Base-by-base conservation (phyloP, 2,888 invertebrate species). In the Erynnis tages region DNA sequence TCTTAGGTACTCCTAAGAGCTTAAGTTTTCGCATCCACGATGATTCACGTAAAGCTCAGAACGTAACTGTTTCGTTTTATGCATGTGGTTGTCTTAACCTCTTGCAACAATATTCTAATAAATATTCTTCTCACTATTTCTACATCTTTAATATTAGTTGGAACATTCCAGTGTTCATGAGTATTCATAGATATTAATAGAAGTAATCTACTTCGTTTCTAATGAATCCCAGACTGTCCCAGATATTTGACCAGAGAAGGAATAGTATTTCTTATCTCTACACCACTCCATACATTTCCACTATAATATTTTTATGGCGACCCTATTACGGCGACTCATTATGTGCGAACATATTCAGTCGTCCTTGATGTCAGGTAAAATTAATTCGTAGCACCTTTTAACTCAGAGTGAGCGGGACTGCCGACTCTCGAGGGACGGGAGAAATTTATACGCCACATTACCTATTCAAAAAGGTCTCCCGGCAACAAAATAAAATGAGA, bases 361-460 rank as follows among this genome's bases (percentile, higher is more conserved):
- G 71, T 73, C 76, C 80, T 82, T 77, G 76, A 80, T 71, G 79
- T 78, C 79, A 79, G 79, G 76, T 78, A 69, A 84, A 82, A 83
- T 84, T 84, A 84, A 86, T 84, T 84, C 79, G 76, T 67, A 76
- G 76, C 77, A 79, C 81, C 82, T 84, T 82, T 84, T 79, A 81
- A 76, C 71, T 61, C 66, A 69, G 71, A 73, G 68, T 67, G 77
- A 73, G 75, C 68, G 72, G 68, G 73, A 73, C 66, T 71, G 74
- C 65, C 72, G 67, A 63, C 67, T 70, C 72, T 75, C 68, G 58
- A 69, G 73, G 73, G 75, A 67, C 67, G 71, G 67, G 70, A 66
- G 68, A 77, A 82, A 82, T 85, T 84, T 84, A 82, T 85, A 83
- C 82, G 77, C 69, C 73, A 76, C 82, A 82, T 85, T 86, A 77